phyloP scores from a whole-genome alignment of 2,113 vertebrate genomes.

The Varanus salvator region DNA sequence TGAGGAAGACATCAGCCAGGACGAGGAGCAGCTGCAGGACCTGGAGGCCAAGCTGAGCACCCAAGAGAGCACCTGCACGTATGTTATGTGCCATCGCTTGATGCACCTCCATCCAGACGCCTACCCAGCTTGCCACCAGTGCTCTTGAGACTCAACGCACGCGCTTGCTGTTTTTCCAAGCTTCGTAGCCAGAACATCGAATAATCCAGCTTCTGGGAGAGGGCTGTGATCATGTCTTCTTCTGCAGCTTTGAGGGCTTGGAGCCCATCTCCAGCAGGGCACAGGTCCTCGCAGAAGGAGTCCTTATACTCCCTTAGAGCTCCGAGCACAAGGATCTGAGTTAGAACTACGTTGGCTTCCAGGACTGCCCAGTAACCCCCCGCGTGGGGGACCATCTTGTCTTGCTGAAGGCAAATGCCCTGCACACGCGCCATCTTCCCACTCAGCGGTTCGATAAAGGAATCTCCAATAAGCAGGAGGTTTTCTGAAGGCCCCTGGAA shows the following conservation, averaged over 20 bases:
- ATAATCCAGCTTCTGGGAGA: constrained; percentile 75
- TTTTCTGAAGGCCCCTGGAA: constrained; percentile 53
- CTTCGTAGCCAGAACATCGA: constrained; percentile 76
- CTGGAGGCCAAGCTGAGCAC: too few relatives aligned
- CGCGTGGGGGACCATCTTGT: constrained; percentile 71
- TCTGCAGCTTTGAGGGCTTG: constrained; percentile 68
- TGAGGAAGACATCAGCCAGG: too few relatives aligned
- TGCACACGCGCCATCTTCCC: constrained; percentile 73
- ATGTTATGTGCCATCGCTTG: too few relatives aligned
- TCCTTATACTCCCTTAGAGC: constrained; percentile 57
- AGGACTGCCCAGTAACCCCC: constrained; percentile 83
- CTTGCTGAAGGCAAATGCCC: constrained; percentile 75
- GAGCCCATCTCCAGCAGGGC: constrained; percentile 39
- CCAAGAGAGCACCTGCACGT: too few relatives aligned
- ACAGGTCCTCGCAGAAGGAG: constrained; percentile 54
- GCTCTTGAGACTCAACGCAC: constrained; percentile 66
- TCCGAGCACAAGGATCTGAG: constrained; percentile 70
- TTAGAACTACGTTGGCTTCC: constrained; percentile 77
- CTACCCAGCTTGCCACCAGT: constrained; percentile 80
- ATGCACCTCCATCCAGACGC: background rate
- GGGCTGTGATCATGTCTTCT: constrained; percentile 74
- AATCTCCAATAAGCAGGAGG: constrained; percentile 79
- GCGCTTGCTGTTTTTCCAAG: constrained; percentile 75
- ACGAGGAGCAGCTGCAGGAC: too few relatives aligned
- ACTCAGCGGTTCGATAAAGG: constrained; percentile 86